Percentiles rank a stretch among this genome's conserved stretches.
These are phyloP conservation scores for Tridacna crocea DNA, from an alignment of 2,888 invertebrate genomes.

Conservation along the genomic window DNA sequence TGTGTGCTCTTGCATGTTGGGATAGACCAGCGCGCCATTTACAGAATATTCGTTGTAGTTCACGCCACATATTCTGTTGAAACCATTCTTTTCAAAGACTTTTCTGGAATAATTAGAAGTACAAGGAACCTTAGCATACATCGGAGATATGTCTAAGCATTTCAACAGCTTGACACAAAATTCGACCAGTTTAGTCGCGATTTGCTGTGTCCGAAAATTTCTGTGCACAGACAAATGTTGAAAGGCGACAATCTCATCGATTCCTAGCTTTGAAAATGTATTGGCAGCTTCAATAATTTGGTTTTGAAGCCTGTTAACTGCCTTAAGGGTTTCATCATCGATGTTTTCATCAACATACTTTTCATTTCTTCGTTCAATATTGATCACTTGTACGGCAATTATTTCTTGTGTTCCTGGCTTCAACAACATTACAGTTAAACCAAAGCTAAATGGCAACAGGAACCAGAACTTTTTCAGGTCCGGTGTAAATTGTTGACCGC, in stretches of 20 bases:
- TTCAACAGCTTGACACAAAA: conserved; percentile 3
- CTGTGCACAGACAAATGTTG: not conserved
- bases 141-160: not conserved
- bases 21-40: not conserved
- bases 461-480: not conserved
- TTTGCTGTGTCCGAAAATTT: not conserved
- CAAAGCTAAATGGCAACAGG: conserved; percentile 2
- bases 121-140: conserved; percentile 17
- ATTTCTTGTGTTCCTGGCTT: not conserved
- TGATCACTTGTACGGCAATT: not conserved
- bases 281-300: not conserved
- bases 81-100: conserved; percentile 11
- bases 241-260: not conserved
- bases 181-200: not conserved
- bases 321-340: not conserved
- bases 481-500: not conserved
- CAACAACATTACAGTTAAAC: not conserved
- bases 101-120: conserved; percentile 1
- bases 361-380: not conserved
- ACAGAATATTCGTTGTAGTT: conserved; percentile 1
- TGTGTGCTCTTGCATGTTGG: not conserved
- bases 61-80: not conserved
- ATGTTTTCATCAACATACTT: not conserved
- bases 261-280: not conserved
- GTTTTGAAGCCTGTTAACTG: not conserved